These are phyloP conservation scores for Dromiciops gliroides DNA, from an alignment of 2,113 vertebrate genomes.

Conservation along the genomic window DNA sequence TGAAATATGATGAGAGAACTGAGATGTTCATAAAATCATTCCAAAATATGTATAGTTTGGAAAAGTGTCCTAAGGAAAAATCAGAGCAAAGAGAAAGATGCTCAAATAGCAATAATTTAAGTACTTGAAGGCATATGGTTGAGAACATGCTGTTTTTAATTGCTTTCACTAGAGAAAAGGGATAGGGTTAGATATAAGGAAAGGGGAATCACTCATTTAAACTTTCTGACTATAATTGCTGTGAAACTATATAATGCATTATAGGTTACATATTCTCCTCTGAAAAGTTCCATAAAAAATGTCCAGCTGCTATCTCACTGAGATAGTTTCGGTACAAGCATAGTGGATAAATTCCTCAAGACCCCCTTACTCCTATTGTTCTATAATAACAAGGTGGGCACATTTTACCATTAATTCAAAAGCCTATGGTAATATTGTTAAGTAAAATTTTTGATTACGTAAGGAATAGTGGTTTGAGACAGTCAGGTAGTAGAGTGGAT, in stretches of 20 bases:
- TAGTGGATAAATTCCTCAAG: neutral
- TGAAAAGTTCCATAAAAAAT: neutral
- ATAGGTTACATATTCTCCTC: neutral
- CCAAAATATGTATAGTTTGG: too few species aligned
- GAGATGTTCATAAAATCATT: too few species aligned
- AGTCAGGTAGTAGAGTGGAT: too few species aligned
- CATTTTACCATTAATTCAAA: neutral
- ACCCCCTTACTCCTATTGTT: neutral
- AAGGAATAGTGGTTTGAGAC: too few species aligned
- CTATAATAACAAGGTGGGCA: neutral
- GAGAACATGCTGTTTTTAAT: too few species aligned
- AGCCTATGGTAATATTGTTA: too few species aligned
- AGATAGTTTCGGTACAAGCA: neutral
- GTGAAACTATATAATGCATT: neutral
- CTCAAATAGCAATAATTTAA: too few species aligned
- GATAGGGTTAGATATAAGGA: neutral
- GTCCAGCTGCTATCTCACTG: neutral
- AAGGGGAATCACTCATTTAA: neutral
- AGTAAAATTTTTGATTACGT: neutral
- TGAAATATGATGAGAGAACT: too few species aligned
- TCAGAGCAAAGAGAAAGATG: too few species aligned
- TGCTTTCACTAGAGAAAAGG: too few species aligned
- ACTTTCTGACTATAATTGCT: constrained; percentile 32
- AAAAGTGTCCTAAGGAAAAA: too few species aligned
- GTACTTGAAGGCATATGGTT: too few species aligned